A percentile compares a stretch with the other conserved stretches of the same genome.
Evolutionary conservation across 2,888 invertebrate genomes (phyloP).

Genomic region (Oscheius sp.): DNA sequence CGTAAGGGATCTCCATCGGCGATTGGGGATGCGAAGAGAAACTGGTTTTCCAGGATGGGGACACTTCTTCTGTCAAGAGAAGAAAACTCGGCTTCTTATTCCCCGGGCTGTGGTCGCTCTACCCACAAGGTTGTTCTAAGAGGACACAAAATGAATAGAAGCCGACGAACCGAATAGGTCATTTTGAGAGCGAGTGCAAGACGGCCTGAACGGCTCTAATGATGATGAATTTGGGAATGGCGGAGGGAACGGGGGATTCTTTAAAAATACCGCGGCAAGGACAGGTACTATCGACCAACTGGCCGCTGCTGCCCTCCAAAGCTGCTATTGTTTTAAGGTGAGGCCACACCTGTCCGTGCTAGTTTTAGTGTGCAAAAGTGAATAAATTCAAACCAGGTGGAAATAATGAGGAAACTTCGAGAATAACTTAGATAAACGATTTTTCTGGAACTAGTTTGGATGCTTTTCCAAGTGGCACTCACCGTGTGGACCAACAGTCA

Average conservation of each 20-base stretch:
- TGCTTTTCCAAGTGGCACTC: conserved; percentile 5
- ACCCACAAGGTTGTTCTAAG: too few species aligned
- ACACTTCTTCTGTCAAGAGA: conserved; percentile 24
- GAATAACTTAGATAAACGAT: neutral
- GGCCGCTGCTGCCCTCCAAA: neutral
- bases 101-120: too few species aligned
- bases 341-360: neutral
- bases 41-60: conserved; percentile 26
- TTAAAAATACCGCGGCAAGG: too few species aligned
- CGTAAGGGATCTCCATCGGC: conserved; percentile 15
- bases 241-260: too few species aligned
- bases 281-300: too few species aligned
- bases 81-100: neutral
- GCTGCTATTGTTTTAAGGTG: neutral
- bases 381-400: neutral
- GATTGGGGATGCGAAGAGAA: conserved; percentile 29
- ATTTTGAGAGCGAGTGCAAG: too few species aligned
- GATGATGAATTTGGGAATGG: too few species aligned
- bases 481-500: conserved; percentile 2
- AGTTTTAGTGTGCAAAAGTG: neutral
- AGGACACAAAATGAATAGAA: too few species aligned
- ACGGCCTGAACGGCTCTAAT: too few species aligned
- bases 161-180: too few species aligned
- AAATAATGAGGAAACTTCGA: neutral
- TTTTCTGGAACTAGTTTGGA: conserved; percentile 1